Evolutionary conservation across 2,113 vertebrate genomes (phyloP), one percentile per base, ranked within the genome.

Genomic region (Myiozetetes cayanensis): DNA sequence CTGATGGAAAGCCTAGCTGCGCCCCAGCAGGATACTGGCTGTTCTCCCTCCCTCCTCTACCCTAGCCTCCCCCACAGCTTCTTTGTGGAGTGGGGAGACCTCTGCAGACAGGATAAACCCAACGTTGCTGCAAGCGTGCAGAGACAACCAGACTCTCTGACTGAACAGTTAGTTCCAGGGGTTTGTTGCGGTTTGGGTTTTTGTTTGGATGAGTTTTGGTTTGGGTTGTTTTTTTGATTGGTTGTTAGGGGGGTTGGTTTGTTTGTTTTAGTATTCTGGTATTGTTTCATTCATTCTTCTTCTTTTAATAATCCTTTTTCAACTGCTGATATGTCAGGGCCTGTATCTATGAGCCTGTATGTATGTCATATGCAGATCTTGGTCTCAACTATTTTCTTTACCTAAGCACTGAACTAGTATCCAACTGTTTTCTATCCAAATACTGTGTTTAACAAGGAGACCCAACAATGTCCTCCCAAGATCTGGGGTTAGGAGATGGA

Each of bases 81-180:
- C 76, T 82, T 33, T 49, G 70, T 4, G 14, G 93, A 83, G 76
- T 81, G 18, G 70, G 55, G 95, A 89, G 94, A 93, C 91, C 73
- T 63, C 96, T 93, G 13, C 78, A 82, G 94, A 49, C 43, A 1
- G 68, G 58, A 66, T 62, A 47, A 73, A 58, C 8, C 4, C 49
- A 70, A 8, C 16, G 15, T n/a, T 16, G 14, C 63, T n/a, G 20
- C 22, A 30, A 46, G 35, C 6, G 0, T 4, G 22, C 27, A 22
- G 19, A 53, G 49, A 30, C 2, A 44, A 24, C 8, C 31, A 23
- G 24, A 3, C 21, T 35, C 31, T 39, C 46, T 37, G 22, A 39
- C 35, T 44, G 14, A 65, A 13, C 35, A 27, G 20, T 25, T 11
- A 50, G 7, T 44, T 41, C 56, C 25, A 2, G 7, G 4, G 2